Percentiles rank a stretch among this genome's conserved stretches.
Evolutionary conservation across 2,797 vertebrate genomes (phyloP).

Genomic region (Cephalopachus bancanus): DNA sequence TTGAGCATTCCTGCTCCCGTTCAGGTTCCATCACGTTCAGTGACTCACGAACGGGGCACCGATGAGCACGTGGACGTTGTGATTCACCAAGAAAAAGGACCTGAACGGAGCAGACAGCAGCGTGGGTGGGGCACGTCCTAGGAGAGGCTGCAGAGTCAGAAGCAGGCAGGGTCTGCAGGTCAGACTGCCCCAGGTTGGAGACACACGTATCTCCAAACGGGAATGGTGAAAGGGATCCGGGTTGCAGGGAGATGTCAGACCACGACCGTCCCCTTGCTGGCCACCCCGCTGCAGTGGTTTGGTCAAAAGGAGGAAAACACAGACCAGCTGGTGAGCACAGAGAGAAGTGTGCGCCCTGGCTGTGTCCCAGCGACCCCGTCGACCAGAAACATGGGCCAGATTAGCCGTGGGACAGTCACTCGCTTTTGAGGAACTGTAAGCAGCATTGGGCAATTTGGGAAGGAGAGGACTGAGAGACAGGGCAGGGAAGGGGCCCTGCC

Average conservation of each 20-base stretch:
- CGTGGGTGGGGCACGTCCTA: neutral
- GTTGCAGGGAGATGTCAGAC: neutral
- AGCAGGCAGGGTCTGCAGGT: neutral
- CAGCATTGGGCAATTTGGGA: rapidly evolving
- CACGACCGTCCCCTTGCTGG: rapidly evolving
- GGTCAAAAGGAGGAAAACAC: neutral
- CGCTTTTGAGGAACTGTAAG: neutral
- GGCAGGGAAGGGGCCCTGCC: rapidly evolving
- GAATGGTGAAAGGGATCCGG: neutral
- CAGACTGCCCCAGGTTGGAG: neutral
- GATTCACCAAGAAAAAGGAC: conserved; percentile 25
- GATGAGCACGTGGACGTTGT: neutral
- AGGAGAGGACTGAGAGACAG: neutral
- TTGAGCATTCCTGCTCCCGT: conserved; percentile 1
- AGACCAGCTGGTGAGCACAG: neutral
- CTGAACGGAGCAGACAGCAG: neutral
- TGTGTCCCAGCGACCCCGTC: rapidly evolving
- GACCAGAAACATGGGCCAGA: rapidly evolving
- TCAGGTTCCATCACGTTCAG: neutral
- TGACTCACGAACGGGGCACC: conserved; percentile 42
- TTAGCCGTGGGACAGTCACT: neutral
- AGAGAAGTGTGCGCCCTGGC: neutral
- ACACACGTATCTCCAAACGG: neutral
- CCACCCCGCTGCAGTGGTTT: neutral
- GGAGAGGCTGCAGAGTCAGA: neutral